Conservation (phyloP, 2,888 invertebrate species). For the Philhelius pedissequus region DNA sequence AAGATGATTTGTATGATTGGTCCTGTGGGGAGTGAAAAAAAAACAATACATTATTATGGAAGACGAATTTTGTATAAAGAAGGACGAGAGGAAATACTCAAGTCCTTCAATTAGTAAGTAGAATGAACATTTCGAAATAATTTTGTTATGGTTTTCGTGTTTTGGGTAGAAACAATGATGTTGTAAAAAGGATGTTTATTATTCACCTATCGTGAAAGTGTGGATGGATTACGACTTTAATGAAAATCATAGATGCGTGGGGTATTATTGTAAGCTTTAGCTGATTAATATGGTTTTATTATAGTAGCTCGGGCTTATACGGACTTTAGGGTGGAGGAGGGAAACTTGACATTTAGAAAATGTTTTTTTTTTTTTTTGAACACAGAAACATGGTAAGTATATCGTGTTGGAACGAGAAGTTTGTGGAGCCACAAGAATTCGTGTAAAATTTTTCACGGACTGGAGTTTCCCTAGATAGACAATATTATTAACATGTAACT, state of each 20-base stretch:
- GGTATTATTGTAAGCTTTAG: no score
- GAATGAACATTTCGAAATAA: background rate
- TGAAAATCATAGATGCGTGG: background rate
- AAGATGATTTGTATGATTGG: background rate
- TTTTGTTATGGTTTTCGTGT: background rate
- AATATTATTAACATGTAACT: background rate
- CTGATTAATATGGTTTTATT: background rate
- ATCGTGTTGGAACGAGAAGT: background rate
- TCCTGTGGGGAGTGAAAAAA: background rate
- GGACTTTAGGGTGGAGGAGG: no score
- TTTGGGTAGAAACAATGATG: background rate
- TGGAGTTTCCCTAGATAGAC: background rate
- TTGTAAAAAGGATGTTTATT: background rate
- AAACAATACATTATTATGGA: background rate
- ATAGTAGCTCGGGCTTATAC: background rate
- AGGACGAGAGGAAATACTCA: background rate
- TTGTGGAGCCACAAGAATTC: background rate
- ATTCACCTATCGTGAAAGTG: background rate
- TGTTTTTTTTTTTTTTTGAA: no score
- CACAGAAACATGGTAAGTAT: background rate
- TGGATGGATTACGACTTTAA: background rate
- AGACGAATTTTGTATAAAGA: background rate
- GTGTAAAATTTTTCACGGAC: background rate
- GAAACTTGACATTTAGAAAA: no score
- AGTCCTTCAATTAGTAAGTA: no score